Conservation (phyloP, 2,888 invertebrate species). For the Orthosia incerta region DNA sequence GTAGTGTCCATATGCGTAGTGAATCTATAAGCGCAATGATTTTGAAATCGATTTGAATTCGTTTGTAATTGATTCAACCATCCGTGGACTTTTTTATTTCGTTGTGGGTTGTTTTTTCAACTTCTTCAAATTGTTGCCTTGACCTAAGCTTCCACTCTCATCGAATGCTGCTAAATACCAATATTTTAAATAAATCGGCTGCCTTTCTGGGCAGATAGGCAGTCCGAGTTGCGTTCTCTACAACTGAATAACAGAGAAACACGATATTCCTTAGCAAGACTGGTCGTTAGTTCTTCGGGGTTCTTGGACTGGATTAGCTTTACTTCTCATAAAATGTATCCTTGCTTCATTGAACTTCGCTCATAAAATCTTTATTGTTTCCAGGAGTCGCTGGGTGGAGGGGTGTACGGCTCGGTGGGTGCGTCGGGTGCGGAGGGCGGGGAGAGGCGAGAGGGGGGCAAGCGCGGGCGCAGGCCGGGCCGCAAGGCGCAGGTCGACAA, state of each 20-base stretch:
- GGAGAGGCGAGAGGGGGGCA: conserved; percentile 95
- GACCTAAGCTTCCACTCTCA: too few species aligned
- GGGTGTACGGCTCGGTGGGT: conserved; percentile 81
- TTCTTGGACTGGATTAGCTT: too few species aligned
- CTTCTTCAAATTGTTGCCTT: too few species aligned
- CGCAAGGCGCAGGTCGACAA: conserved; percentile 96
- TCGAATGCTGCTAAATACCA: too few species aligned
- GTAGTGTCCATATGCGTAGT: conserved; percentile 21
- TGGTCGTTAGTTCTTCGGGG: too few species aligned
- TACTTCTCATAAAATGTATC: too few species aligned
- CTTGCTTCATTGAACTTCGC: too few species aligned
- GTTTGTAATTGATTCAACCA: conserved; percentile 6
- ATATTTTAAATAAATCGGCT: too few species aligned
- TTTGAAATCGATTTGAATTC: conserved; percentile 22
- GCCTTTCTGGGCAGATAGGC: too few species aligned
- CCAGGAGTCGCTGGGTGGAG: conserved; percentile 85
- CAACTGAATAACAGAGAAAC: too few species aligned
- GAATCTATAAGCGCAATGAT: conserved; percentile 21
- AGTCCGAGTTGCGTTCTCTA: too few species aligned
- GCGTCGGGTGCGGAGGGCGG: conserved; percentile 87
- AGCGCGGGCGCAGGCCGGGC: conserved; percentile 97
- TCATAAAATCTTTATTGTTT: conserved; percentile 40
- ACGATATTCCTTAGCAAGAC: too few species aligned
- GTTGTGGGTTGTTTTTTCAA: neutral
- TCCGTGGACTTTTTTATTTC: neutral